phyloP scores from a whole-genome alignment of 2,797 vertebrate species.

The Argentina silus region DNA sequence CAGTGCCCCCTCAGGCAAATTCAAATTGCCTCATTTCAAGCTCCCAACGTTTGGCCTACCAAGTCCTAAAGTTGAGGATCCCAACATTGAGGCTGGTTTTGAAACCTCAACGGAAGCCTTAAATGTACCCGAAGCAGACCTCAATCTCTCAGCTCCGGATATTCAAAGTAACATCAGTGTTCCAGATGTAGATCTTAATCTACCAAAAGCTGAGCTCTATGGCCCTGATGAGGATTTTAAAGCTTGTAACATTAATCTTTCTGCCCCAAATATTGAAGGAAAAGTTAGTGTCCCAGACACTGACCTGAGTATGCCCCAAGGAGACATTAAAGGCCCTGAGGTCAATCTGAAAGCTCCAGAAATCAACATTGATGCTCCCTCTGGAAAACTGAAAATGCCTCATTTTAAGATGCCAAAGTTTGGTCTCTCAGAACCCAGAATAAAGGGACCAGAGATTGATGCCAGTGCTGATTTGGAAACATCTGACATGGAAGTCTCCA shows the following conservation, averaged over 20 bases:
- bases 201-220: slow-evolving; percentile 54
- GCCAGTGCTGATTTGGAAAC: slow-evolving; percentile 22
- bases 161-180: slow-evolving; percentile 45
- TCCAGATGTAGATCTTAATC: slow-evolving; percentile 46
- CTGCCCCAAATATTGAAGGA: slow-evolving; percentile 38
- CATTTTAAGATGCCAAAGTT: slow-evolving; percentile 60
- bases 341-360: slow-evolving; percentile 57
- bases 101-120: slow-evolving; percentile 42
- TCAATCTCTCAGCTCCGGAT: slow-evolving; percentile 55
- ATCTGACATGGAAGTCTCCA: slow-evolving; percentile 30
- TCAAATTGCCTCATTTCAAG: slow-evolving; percentile 3
- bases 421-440: slow-evolving; percentile 36
- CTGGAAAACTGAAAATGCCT: slow-evolving; percentile 64
- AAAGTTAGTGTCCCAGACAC: slow-evolving; percentile 20
- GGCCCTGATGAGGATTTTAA: slow-evolving; percentile 37
- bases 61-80: not conserved
- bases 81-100: not conserved
- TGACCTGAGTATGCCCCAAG: no score
- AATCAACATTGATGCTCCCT: slow-evolving; percentile 44
- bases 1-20: not conserved
- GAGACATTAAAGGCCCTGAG: slow-evolving; percentile 26
- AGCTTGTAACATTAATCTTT: slow-evolving; percentile 35
- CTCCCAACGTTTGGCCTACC: not conserved
- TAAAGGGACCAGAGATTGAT: slow-evolving; percentile 42
- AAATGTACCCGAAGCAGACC: slow-evolving; percentile 31